phyloP scores from a whole-genome alignment of 2,113 vertebrate species.

The Myotis yumanensis region DNA sequence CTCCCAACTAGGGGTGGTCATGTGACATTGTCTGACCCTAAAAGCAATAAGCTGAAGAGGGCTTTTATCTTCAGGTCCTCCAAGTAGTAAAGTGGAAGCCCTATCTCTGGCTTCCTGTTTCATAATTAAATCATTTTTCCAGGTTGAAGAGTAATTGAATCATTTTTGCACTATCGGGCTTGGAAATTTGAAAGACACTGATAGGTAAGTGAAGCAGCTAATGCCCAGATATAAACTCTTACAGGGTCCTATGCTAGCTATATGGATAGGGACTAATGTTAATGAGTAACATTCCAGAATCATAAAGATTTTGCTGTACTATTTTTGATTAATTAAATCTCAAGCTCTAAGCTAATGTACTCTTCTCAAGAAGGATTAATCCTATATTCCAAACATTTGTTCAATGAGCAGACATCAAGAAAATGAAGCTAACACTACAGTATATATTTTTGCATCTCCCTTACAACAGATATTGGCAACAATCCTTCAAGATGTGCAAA shows the following conservation, averaged over 20 bases:
- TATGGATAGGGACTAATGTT: not conserved
- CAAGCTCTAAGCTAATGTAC: not conserved
- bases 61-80: not conserved
- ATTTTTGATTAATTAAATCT: not conserved
- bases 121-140: not conserved
- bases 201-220: not conserved
- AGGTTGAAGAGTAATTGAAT: not conserved
- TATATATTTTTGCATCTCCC: conserved; percentile 12
- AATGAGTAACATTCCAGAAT: not conserved
- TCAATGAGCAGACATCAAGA: conserved; percentile 46
- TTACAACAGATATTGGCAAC: conserved; percentile 51
- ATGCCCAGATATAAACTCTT: not conserved
- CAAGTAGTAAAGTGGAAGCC: not conserved
- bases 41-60: not conserved
- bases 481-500: conserved; percentile 16
- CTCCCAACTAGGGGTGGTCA: not conserved
- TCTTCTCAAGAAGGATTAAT: not conserved
- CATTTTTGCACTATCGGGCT: not conserved
- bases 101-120: not conserved
- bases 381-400: not conserved
- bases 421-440: conserved; percentile 30
- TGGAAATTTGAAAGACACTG: not conserved
- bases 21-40: not conserved
- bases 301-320: not conserved
- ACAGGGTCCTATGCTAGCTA: not conserved